phyloP scores from a whole-genome alignment of 2,797 vertebrate species.

The Neomorphus geoffroyi region DNA sequence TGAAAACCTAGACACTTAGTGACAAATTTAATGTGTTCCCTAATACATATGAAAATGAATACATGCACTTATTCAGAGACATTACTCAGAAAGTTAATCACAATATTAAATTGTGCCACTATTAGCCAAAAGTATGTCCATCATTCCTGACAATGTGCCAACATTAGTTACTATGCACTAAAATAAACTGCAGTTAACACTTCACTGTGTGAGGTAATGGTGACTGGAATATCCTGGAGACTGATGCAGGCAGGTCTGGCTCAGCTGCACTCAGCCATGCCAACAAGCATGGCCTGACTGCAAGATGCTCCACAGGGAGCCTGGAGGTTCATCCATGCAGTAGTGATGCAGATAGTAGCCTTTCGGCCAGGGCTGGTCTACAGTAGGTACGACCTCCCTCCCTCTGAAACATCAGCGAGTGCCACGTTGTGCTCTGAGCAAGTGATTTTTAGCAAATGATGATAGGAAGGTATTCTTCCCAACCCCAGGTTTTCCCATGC shows the following conservation, averaged over 20 bases:
- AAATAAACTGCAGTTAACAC: neutral
- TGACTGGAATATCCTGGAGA: neutral
- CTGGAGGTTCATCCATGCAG: neutral
- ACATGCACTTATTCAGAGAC: neutral
- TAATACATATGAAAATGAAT: neutral
- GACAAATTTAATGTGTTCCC: neutral
- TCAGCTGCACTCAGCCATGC: rapidly evolving
- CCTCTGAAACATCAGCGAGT: neutral
- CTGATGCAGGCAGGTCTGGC: neutral
- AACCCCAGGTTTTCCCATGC: rapidly evolving
- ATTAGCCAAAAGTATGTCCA: neutral
- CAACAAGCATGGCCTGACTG: too few relatives aligned
- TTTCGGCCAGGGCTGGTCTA: neutral
- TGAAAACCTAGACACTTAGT: neutral
- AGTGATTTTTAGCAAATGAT: rapidly evolving
- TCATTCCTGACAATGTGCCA: neutral
- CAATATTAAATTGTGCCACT: neutral
- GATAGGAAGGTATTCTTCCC: neutral
- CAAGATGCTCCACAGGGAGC: rapidly evolving
- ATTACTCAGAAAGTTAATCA: slow-evolving; percentile 8
- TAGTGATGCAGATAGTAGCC: neutral
- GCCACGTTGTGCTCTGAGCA: rapidly evolving
- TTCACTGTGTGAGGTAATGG: rapidly evolving
- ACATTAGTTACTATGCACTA: neutral
- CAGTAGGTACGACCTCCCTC: neutral